Evolutionary conservation across 2,113 vertebrate species (phyloP).

Genomic region (Lanius ludovicianus): DNA sequence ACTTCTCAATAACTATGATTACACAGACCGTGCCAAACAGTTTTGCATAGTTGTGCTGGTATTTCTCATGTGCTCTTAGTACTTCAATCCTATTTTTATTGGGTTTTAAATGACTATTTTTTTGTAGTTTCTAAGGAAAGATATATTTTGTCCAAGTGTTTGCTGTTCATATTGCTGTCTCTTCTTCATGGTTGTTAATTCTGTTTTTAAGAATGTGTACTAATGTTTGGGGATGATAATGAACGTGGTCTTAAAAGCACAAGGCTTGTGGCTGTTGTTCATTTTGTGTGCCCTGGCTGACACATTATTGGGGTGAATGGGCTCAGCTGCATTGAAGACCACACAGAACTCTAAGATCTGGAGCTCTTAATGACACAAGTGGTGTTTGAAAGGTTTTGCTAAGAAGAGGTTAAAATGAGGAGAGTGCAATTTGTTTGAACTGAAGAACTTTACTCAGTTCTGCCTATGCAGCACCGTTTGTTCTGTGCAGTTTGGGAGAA

Average conservation of each 20-base stretch:
- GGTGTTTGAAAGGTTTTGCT: neutral
- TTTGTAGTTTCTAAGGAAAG: neutral
- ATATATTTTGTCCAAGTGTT: neutral
- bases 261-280: neutral
- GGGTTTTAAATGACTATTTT: neutral
- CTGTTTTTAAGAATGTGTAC: neutral
- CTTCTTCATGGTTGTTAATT: neutral
- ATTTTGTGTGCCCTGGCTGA: neutral
- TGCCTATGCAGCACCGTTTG: neutral
- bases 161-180: neutral
- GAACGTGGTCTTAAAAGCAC: rapidly evolving
- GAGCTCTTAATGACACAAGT: neutral
- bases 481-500: neutral
- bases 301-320: neutral
- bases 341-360: neutral
- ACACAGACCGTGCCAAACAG: neutral
- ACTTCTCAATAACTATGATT: neutral
- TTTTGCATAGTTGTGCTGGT: neutral
- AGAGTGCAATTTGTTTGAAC: neutral
- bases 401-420: neutral
- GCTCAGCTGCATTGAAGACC: neutral
- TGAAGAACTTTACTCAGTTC: neutral
- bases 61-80: neutral
- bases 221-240: neutral
- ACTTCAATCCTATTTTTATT: neutral